phyloP scores from a whole-genome alignment of 2,113 vertebrate species.

The Glareola pratincola region DNA sequence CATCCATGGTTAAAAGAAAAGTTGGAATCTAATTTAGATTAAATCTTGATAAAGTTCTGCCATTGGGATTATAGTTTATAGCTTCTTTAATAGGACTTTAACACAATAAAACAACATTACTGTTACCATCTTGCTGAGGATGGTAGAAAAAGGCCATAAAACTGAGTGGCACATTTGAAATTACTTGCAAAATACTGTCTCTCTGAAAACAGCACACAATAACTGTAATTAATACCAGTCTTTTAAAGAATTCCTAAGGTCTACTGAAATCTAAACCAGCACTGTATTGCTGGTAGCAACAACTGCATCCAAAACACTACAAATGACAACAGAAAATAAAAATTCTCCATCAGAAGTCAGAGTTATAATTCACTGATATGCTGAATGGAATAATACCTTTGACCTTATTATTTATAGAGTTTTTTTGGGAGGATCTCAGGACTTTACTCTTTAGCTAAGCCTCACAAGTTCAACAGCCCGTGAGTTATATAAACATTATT shows the following conservation, averaged over 20 bases:
- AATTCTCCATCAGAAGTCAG: background rate
- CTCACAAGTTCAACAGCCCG: slow-evolving; percentile 47
- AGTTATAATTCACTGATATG: background rate
- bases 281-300: background rate
- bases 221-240: slow-evolving; percentile 39
- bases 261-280: background rate
- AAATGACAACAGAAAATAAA: background rate
- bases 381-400: background rate
- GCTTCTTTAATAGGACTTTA: background rate
- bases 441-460: slow-evolving; percentile 51
- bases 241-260: background rate
- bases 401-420: slow-evolving; percentile 5
- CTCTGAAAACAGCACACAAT: slow-evolving; percentile 2
- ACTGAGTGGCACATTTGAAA: background rate
- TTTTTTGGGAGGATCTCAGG: background rate
- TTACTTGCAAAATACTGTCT: background rate
- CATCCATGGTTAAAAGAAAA: background rate
- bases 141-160: background rate
- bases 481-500: slow-evolving; percentile 53
- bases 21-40: background rate
- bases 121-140: background rate
- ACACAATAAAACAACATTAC: background rate
- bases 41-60: background rate
- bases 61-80: background rate
- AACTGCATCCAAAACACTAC: background rate